A percentile compares a stretch with the other conserved stretches of the same genome.
Evolutionary conservation across 2,888 invertebrate genomes (phyloP).

Genomic region (Oegoconia quadripuncta): DNA sequence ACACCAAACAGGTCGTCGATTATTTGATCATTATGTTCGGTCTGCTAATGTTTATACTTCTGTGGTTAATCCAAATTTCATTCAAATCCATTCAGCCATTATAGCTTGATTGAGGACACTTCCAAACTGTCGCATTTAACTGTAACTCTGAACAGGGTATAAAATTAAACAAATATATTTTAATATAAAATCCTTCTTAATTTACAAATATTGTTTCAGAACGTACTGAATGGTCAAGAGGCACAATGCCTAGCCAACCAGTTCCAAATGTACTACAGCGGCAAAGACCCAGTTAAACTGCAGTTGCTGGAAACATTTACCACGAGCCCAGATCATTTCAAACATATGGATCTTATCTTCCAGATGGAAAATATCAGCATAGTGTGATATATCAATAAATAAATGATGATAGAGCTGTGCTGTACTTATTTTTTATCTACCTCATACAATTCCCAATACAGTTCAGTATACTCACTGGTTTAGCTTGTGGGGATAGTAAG

Average conservation of each 20-base stretch:
- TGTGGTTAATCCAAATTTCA: too few relatives aligned
- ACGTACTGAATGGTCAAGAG: slow-evolving; percentile 86
- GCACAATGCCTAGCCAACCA: slow-evolving; percentile 93
- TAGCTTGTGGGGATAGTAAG: slow-evolving; percentile 56
- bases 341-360: slow-evolving; percentile 88
- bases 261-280: slow-evolving; percentile 89
- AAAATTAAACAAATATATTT: background rate
- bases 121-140: too few relatives aligned
- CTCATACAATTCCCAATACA: background rate
- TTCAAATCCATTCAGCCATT: too few relatives aligned
- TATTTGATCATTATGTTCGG: too few relatives aligned
- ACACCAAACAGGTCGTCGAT: too few relatives aligned
- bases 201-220: slow-evolving; percentile 46
- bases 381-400: slow-evolving; percentile 16
- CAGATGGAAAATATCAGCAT: slow-evolving; percentile 84
- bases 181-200: background rate
- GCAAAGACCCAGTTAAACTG: slow-evolving; percentile 80
- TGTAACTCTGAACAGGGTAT: too few relatives aligned
- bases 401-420: background rate
- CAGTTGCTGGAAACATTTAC: slow-evolving; percentile 84
- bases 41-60: too few relatives aligned
- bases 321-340: slow-evolving; percentile 84
- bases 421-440: background rate
- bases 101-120: too few relatives aligned
- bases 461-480: slow-evolving; percentile 32